phyloP scores from a whole-genome alignment of 2,888 invertebrate genomes.

The Trissolcus japonicus region DNA sequence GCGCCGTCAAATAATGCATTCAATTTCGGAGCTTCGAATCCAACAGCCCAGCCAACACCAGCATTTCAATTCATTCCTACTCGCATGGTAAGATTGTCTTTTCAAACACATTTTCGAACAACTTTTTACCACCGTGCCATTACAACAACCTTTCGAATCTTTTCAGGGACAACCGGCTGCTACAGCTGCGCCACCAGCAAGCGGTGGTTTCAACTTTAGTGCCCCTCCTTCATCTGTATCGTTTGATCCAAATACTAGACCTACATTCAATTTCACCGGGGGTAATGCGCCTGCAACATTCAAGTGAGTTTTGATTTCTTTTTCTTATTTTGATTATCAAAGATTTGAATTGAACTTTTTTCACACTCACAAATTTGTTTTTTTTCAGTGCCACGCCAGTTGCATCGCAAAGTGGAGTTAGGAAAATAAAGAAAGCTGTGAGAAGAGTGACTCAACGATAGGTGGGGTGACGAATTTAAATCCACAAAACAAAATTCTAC shows the following conservation, averaged over 20 bases:
- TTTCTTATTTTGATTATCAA: background rate
- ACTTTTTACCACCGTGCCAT: too few species aligned
- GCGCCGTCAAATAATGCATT: conserved; percentile 62
- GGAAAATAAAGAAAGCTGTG: conserved; percentile 77
- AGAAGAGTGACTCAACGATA: conserved; percentile 73
- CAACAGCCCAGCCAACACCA: conserved; percentile 50
- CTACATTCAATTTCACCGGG: conserved; percentile 78
- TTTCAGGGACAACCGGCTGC: conserved; percentile 53
- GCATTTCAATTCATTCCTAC: conserved; percentile 67
- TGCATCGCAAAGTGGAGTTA: conserved; percentile 62
- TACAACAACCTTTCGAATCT: background rate
- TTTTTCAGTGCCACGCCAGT: conserved; percentile 42
- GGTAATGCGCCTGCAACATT: conserved; percentile 75
- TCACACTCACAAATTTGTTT: background rate
- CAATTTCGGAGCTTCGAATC: conserved; percentile 66
- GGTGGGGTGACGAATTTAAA: conserved; percentile 3
- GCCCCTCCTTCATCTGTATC: conserved; percentile 62
- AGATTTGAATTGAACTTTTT: background rate
- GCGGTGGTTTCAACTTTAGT: conserved; percentile 72
- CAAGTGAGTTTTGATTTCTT: conserved; percentile 73
- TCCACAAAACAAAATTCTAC: conserved; percentile 21
- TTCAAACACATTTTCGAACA: background rate
- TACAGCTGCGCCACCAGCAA: conserved; percentile 58
- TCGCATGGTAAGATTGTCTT: conserved; percentile 47
- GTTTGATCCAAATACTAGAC: conserved; percentile 76